Percentiles rank a stretch among this genome's conserved stretches.
These are phyloP conservation scores for Sarcophaga caerulescens DNA, from an alignment of 2,888 invertebrate genomes.

Conservation along the genomic window DNA sequence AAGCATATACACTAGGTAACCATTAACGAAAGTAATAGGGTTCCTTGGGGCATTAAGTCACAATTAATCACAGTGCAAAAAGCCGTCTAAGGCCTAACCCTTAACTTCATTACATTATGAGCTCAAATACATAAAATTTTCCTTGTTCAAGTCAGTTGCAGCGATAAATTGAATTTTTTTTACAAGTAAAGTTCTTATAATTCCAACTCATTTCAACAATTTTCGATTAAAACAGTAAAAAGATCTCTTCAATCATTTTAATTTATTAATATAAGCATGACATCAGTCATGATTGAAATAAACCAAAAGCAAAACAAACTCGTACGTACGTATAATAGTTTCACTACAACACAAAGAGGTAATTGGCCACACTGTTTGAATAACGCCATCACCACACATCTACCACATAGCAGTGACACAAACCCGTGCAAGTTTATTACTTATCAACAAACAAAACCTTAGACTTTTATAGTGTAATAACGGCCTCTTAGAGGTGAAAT, in stretches of 20 bases:
- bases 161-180: neutral
- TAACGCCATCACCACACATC: neutral
- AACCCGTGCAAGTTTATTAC: neutral
- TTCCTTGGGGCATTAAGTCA: too few relatives aligned
- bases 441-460: neutral
- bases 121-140: too few relatives aligned
- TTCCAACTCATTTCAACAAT: too few relatives aligned
- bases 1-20: too few relatives aligned
- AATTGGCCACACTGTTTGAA: too few relatives aligned
- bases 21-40: too few relatives aligned
- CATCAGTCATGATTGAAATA: neutral
- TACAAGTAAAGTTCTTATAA: neutral
- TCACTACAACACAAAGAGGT: neutral
- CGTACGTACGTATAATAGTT: neutral
- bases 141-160: too few relatives aligned
- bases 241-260: neutral
- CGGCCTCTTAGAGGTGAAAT: slow-evolving; percentile 10
- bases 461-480: slow-evolving; percentile 34
- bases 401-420: slow-evolving; percentile 2
- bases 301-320: neutral
- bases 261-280: neutral
- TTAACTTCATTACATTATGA: too few relatives aligned
- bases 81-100: too few relatives aligned
- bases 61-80: too few relatives aligned
- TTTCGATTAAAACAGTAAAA: neutral